phyloP scores from a whole-genome alignment of 2,888 invertebrate genomes.

The Calliscelio sp. region DNA sequence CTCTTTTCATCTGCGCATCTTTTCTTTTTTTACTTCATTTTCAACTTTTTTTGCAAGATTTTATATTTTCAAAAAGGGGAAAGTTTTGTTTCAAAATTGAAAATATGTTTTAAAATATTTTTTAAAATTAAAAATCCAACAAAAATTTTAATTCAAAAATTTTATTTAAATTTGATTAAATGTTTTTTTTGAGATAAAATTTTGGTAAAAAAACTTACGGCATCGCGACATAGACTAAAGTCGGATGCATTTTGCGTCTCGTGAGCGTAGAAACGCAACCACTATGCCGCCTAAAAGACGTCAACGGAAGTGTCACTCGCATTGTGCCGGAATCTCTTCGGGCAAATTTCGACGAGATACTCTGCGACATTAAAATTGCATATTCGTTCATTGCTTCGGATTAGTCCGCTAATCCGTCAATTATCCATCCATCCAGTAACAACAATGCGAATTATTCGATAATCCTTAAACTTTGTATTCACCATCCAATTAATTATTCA shows the following conservation, averaged over 20 bases:
- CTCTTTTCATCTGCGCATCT: background rate
- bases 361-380: conserved; percentile 79
- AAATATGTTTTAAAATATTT: too few relatives aligned
- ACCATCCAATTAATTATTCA: too few relatives aligned
- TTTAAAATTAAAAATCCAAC: too few relatives aligned
- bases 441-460: background rate
- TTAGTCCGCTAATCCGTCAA: conserved; percentile 8
- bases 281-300: conserved; percentile 83
- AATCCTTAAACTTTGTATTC: too few relatives aligned
- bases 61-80: too few relatives aligned
- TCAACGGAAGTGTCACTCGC: conserved; percentile 81
- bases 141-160: too few relatives aligned
- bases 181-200: background rate
- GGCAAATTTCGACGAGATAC: conserved; percentile 79
- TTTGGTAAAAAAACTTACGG: conserved; percentile 80
- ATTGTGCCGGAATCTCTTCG: conserved; percentile 83
- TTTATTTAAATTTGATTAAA: too few relatives aligned
- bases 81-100: too few relatives aligned
- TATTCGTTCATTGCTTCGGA: conserved; percentile 80
- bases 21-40: background rate
- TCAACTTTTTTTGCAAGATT: too few relatives aligned
- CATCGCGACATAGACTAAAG: conserved; percentile 81
- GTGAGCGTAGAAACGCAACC: conserved; percentile 83
- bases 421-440: background rate
- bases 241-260: conserved; percentile 80